Evolutionary conservation across 2,797 vertebrate genomes (phyloP), one percentile per base, ranked within the genome.

Genomic region (Megalops cyprinoides): DNA sequence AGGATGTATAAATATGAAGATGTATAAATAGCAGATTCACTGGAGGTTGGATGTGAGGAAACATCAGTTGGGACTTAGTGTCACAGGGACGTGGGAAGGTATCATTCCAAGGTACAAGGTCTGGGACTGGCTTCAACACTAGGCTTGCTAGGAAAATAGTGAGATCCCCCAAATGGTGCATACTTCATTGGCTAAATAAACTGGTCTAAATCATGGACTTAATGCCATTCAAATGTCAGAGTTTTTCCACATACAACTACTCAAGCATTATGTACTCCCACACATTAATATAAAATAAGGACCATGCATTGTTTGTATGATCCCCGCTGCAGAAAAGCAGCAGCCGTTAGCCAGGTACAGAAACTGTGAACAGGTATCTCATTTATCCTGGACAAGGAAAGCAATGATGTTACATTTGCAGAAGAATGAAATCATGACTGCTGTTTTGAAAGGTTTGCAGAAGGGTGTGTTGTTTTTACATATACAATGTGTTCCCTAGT

Each of bases 291-390:
- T 42, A 39, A 67, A 67, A 1, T 20, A 42, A 23, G 65, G 23
- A 7, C 42, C 46, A 65, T 5, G 65, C 23, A 14, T 69, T 42
- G 9, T 71, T 18, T 20, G 18, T 42, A 42, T 44, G 67, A 39
- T 71, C 23, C 7, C 65, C 69, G 65, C n/a, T 44, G 37, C 15
- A 69, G n/a, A 69, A 69, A 23, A 69, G 65, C 39, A 69, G 18
- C 37, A 69, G 10, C 39, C n/a, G 6, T 44, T 42, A 37, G 12
- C 5, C 5, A 18, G 15, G 31, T 71, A 23, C 8, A 71, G 37
- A 44, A n/a, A 20, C 67, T 71, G 67, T 71, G 67, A 71, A 71
- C 42, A 18, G 39, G 23, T 71, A 71, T 71, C 71, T 20, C 44
- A 71, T 71, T 71, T 71, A 71, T 23, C 1, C 44, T n/a, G 67